phyloP scores from a whole-genome alignment of 2,888 invertebrate species.

The Branchipolynoe longqiensis region DNA sequence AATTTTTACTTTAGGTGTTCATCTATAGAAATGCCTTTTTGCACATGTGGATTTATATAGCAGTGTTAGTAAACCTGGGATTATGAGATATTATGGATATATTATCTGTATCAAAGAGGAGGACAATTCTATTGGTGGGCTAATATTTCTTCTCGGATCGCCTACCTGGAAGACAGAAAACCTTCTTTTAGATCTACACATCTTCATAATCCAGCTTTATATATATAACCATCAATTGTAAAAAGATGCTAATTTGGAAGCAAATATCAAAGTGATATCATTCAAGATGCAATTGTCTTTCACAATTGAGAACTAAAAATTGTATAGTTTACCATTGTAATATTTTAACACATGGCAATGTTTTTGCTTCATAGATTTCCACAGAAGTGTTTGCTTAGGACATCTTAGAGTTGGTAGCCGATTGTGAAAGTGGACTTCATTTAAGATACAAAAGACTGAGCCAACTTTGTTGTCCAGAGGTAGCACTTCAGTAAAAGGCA shows the following conservation, averaged over 20 bases:
- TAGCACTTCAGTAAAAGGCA: constrained; percentile 52
- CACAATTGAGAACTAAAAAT: constrained; percentile 45
- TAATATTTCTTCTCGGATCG: not conserved
- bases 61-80: not conserved
- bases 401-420: constrained; percentile 32
- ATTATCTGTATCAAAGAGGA: constrained; percentile 45
- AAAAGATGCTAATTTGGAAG: not conserved
- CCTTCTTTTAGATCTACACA: not conserved
- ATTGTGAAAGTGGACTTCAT: constrained; percentile 27
- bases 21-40: not conserved
- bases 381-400: constrained; percentile 47
- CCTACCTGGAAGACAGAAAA: constrained; percentile 16
- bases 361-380: constrained; percentile 57
- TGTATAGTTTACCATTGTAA: constrained; percentile 4
- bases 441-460: constrained; percentile 25
- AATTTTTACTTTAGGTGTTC: constrained; percentile 7
- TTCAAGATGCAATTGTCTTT: constrained; percentile 51
- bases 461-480: constrained; percentile 44
- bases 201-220: constrained; percentile 15
- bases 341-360: constrained; percentile 18
- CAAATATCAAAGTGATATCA: constrained; percentile 44
- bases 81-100: not conserved
- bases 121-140: constrained; percentile 50
- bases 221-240: not conserved
- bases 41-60: not conserved